phyloP scores from a whole-genome alignment of 2,113 vertebrate genomes.

The Silurus asotus region DNA sequence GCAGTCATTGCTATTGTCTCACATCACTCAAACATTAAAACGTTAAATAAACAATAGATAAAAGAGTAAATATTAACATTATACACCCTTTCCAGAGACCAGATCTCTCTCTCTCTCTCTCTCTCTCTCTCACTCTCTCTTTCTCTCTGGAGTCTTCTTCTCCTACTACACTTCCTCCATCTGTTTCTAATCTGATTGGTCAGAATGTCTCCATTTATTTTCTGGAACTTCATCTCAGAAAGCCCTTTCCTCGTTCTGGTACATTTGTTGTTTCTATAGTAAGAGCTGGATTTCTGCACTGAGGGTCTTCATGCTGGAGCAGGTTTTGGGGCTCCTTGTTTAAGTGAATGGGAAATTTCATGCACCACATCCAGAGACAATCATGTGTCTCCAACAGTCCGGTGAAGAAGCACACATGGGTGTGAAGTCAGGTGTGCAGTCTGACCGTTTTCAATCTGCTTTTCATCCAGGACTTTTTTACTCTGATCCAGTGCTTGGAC shows the following conservation, averaged over 20 bases:
- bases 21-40: background rate
- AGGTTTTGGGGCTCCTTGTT: no score
- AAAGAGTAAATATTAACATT: background rate
- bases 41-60: background rate
- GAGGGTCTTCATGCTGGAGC: no score
- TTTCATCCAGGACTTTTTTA: no score
- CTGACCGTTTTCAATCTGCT: no score
- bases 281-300: no score
- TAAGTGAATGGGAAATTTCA: no score
- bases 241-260: background rate
- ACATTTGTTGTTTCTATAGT: no score
- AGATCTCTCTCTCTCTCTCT: background rate
- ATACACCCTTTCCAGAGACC: background rate
- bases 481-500: no score
- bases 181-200: background rate
- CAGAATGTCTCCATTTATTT: background rate
- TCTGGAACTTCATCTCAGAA: background rate
- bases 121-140: background rate
- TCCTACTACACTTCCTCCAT: background rate
- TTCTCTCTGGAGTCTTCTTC: background rate
- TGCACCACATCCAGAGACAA: no score
- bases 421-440: no score
- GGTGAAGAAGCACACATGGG: no score
- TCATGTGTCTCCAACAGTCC: no score
- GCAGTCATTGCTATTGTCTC: slow-evolving; percentile 42